phyloP scores from a whole-genome alignment of 2,113 vertebrate species.

The Nicator chloris region DNA sequence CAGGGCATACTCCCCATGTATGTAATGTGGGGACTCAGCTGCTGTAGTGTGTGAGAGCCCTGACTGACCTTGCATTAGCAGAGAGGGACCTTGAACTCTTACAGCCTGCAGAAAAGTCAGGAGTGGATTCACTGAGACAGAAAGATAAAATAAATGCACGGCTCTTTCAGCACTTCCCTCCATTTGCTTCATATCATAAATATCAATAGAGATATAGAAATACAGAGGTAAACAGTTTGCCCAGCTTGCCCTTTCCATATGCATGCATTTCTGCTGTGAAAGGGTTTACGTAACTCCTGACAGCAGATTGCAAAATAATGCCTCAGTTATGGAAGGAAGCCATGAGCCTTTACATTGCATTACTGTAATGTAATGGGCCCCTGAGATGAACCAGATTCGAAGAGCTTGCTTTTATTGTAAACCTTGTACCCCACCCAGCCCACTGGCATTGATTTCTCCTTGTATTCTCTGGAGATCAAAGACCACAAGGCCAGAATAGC shows the following conservation, averaged over 20 bases:
- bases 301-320: constrained; percentile 6
- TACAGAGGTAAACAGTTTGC: background rate
- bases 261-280: background rate
- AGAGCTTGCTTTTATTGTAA: constrained; percentile 11
- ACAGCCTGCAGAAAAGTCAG: constrained; percentile 12
- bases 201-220: constrained; percentile 28
- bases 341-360: constrained; percentile 6
- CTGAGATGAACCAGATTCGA: background rate
- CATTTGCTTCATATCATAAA: background rate
- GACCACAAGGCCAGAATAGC: background rate
- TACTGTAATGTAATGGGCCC: background rate
- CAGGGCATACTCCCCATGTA: background rate
- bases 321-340: background rate
- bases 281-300: background rate
- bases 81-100: constrained; percentile 25
- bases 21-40: background rate
- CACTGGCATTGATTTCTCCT: background rate
- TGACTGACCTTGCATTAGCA: background rate
- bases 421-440: background rate
- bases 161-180: constrained; percentile 9
- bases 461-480: background rate
- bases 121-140: constrained; percentile 13
- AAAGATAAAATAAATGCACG: constrained; percentile 25
- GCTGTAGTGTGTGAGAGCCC: background rate
- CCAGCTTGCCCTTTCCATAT: background rate